Percentiles rank a stretch among this genome's conserved stretches.
These are phyloP conservation scores for Lethrus apterus DNA, from an alignment of 1,140 invertebrate genomes.

Conservation along the genomic window DNA sequence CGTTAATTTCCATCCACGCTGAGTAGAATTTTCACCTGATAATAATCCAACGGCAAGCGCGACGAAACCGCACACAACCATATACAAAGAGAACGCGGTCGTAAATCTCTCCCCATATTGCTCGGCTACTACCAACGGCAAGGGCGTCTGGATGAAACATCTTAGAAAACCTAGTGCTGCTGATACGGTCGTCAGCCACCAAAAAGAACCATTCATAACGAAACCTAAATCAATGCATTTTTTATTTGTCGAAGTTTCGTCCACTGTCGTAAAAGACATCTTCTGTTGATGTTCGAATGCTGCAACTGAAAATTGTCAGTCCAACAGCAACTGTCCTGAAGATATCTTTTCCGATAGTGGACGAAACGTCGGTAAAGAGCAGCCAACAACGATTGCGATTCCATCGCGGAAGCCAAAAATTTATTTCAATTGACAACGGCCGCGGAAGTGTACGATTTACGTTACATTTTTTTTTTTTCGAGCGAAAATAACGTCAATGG, in stretches of 20 bases:
- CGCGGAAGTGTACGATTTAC: too few relatives aligned
- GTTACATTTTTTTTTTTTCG: too few relatives aligned
- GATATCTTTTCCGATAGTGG: too few relatives aligned
- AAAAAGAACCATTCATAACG: slow-evolving; percentile 13
- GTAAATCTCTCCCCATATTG: slow-evolving; percentile 14
- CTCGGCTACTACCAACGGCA: slow-evolving; percentile 17
- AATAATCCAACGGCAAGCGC: slow-evolving; percentile 11
- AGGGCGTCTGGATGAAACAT: slow-evolving; percentile 16
- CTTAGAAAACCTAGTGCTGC: slow-evolving; percentile 13
- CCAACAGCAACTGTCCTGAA: background rate
- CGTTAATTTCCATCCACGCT: background rate
- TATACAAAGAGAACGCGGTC: slow-evolving; percentile 16
- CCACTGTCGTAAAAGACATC: too few relatives aligned
- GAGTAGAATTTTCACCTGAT: slow-evolving; percentile 2
- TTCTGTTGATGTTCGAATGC: background rate
- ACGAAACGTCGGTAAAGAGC: too few relatives aligned
- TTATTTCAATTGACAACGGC: too few relatives aligned
- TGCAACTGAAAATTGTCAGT: background rate
- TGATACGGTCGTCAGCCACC: slow-evolving; percentile 1
- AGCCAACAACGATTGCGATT: too few relatives aligned
- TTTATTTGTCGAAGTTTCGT: too few relatives aligned
- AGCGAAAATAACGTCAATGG: too few relatives aligned
- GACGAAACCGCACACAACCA: slow-evolving; percentile 17
- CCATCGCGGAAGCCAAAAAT: too few relatives aligned
- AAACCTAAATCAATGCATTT: slow-evolving; percentile 16